Percentiles rank a stretch among this genome's conserved stretches.
These are phyloP conservation scores for Regulus satrapa DNA, from an alignment of 2,113 vertebrate genomes.

Conservation along the genomic window DNA sequence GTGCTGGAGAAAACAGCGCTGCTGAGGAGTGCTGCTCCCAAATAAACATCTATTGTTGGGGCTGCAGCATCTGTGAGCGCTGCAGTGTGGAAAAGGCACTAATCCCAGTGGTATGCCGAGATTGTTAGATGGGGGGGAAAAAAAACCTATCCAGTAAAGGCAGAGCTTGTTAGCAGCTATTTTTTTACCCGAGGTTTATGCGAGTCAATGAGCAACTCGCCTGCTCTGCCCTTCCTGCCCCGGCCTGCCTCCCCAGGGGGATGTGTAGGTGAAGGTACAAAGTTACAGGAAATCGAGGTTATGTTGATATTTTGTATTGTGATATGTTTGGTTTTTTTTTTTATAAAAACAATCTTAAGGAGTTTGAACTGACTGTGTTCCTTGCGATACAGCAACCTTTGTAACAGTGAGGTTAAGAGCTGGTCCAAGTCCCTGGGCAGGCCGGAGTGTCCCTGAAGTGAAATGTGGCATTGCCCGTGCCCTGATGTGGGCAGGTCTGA, in stretches of 20 bases:
- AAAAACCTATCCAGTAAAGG: not conserved
- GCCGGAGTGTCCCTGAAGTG: not conserved
- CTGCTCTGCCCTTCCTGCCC: not conserved
- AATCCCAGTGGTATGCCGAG: not conserved
- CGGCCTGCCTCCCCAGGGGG: not conserved
- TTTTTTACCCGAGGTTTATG: not conserved
- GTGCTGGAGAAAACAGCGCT: not conserved
- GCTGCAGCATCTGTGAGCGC: not conserved
- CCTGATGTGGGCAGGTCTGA: not conserved
- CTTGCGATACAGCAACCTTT: not conserved
- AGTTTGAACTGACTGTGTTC: too few relatives aligned
- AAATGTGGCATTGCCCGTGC: not conserved
- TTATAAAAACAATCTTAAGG: not conserved
- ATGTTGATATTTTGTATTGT: not conserved
- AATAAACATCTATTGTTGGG: not conserved
- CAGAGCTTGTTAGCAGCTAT: not conserved
- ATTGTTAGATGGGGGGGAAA: not conserved
- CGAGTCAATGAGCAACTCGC: not conserved
- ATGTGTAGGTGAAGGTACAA: slow-evolving; percentile 14
- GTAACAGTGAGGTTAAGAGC: not conserved
- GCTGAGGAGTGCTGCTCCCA: not conserved
- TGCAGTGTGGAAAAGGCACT: not conserved
- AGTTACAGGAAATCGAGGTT: slow-evolving; percentile 22
- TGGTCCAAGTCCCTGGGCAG: not conserved
- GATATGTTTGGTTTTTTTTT: not conserved